Base-by-base conservation (phyloP, 2,888 invertebrate genomes). In the Andrena camellia region DNA sequence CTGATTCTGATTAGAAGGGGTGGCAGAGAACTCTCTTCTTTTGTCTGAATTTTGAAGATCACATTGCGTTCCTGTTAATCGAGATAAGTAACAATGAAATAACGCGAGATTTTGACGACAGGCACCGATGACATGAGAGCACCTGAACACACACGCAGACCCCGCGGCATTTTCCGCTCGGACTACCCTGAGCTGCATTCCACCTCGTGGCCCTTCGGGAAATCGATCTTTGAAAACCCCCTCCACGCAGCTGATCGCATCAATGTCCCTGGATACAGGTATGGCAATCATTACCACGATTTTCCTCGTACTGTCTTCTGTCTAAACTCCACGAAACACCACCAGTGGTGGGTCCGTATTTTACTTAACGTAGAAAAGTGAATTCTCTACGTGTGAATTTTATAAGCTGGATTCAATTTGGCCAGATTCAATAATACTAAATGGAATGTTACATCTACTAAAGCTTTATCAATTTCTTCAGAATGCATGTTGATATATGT, bases 121-220 rank as follows among this genome's bases (percentile, higher is more conserved):
- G 98, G 98, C 95, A 98, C 98, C 93, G 97, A 98, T 95, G 98
- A 98, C 95, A 97, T 98, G 95, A 97, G 97, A 94, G 98, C 98
- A 90, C 97, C 97, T 93, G 98, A 98, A 92, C 94, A 95, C 90
- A 94, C 95, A 90, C 94, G 95, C 92, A 95, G 97, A 94, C 97
- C 97, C 93, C 96, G 96, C 94, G 95, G 96, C 78, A 93, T 95
- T 91, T 95, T 94, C 94, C 96, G 96, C 94, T 97, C 97, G 95
- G 97, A 97, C 92, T 96, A 96, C 94, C 97, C 97, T 90, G 96
- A 97, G 93, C 95, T 97, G 91, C 94, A 94, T 90, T 94, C 96
- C 94, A 95, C 96, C 94, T 95, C 96, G 92, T 97, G 97, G 96
- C 97, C 97, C 42, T 96, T 96, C 95, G 95, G 95, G 95, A 97